A percentile compares a stretch with the other conserved stretches of the same genome.
Conservation (phyloP, 2,888 invertebrate genomes). For the Brachyopa scutellaris region DNA sequence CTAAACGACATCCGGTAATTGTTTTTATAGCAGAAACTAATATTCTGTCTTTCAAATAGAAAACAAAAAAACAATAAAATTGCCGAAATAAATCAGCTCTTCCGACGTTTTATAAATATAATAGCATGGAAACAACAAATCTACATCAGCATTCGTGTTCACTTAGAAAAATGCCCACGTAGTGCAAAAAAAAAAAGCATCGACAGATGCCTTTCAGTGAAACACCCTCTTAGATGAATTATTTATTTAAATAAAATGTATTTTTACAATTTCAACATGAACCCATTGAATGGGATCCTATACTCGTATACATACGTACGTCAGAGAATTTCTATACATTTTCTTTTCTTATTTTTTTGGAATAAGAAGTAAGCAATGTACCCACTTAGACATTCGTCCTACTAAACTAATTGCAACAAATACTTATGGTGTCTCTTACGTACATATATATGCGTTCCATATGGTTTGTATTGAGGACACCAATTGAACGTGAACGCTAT, state of each 20-base stretch:
- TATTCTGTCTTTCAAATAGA: neutral
- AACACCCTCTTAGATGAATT: neutral
- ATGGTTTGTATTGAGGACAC: conserved; percentile 32
- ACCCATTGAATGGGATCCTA: too few relatives aligned
- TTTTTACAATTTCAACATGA: neutral
- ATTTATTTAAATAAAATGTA: conserved; percentile 7
- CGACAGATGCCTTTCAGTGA: neutral
- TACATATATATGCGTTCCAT: too few relatives aligned
- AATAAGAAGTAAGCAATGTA: too few relatives aligned
- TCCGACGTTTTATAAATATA: conserved; percentile 6
- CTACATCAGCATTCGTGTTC: neutral
- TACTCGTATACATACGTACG: too few relatives aligned
- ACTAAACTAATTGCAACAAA: conserved; percentile 36
- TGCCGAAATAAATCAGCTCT: conserved; percentile 13
- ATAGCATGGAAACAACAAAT: neutral
- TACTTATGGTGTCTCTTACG: neutral
- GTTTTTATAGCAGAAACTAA: neutral
- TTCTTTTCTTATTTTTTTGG: too few relatives aligned
- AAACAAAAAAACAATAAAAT: neutral
- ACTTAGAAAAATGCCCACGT: neutral
- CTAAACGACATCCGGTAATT: neutral
- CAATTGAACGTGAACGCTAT: neutral
- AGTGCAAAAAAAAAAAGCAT: neutral
- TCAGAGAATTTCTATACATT: too few relatives aligned
- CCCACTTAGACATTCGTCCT: too few relatives aligned